These are phyloP conservation scores for Porites australiensis DNA, from an alignment of 64 coral and sea anemone species.

Conservation along the genomic window DNA sequence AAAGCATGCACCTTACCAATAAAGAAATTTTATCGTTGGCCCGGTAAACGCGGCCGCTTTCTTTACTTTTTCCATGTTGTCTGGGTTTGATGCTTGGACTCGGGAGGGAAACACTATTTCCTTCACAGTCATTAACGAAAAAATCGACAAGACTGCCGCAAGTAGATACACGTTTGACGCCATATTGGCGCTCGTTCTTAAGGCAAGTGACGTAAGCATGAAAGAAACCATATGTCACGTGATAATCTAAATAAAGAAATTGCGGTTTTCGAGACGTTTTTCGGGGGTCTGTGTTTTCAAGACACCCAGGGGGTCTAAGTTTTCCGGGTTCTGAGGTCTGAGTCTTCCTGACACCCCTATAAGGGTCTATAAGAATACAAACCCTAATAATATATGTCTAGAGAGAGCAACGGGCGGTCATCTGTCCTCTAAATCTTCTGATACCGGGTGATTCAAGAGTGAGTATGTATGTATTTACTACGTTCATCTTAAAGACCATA, in stretches of 20 bases:
- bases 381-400: too few relatives aligned
- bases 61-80: slow-evolving; percentile 66
- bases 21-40: slow-evolving; percentile 84
- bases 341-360: too few relatives aligned
- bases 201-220: not conserved
- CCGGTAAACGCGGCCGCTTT: slow-evolving; percentile 85
- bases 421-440: too few relatives aligned
- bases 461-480: too few relatives aligned
- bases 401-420: too few relatives aligned
- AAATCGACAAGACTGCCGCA: slow-evolving; percentile 66
- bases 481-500: too few relatives aligned
- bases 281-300: too few relatives aligned
- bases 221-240: not conserved
- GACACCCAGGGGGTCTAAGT: too few relatives aligned
- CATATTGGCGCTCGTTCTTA: slow-evolving; percentile 44
- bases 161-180: slow-evolving; percentile 56
- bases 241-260: not conserved
- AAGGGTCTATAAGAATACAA: too few relatives aligned
- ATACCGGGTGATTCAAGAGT: too few relatives aligned
- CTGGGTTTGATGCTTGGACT: slow-evolving; percentile 69
- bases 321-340: too few relatives aligned
- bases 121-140: slow-evolving; percentile 87
- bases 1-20: slow-evolving; percentile 71
- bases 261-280: too few relatives aligned
- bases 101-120: slow-evolving; percentile 80